Percentiles rank a stretch among this genome's conserved stretches.
Evolutionary conservation across 2,888 invertebrate species (phyloP).

Genomic region (Lycocerus yunnanus): DNA sequence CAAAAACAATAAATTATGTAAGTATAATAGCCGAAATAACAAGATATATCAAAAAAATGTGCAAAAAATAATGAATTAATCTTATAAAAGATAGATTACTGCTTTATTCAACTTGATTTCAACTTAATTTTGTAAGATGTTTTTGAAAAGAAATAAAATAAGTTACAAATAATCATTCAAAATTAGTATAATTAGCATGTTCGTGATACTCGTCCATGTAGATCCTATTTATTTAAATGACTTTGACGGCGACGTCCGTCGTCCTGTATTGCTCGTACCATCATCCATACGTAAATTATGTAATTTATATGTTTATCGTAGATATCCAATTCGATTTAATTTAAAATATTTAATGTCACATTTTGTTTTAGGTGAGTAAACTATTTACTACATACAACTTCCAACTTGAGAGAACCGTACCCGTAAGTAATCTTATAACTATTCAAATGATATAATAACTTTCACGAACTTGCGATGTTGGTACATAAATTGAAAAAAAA

Average conservation of each 20-base stretch:
- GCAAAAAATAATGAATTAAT: not conserved
- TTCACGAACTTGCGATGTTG: too few species aligned
- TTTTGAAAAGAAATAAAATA: not conserved
- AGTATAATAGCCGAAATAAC: not conserved
- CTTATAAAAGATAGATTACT: not conserved
- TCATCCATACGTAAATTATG: not conserved
- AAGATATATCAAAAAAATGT: not conserved
- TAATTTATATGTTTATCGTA: too few species aligned
- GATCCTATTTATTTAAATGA: too few species aligned
- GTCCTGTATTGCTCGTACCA: fast-evolving
- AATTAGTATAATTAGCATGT: not conserved
- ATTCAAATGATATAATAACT: too few species aligned
- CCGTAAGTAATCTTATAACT: not conserved
- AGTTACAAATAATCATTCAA: not conserved
- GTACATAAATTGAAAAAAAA: too few species aligned
- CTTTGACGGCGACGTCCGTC: too few species aligned
- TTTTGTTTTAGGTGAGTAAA: not conserved
- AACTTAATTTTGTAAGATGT: not conserved
- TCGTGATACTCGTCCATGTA: not conserved
- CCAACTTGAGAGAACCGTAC: not conserved
- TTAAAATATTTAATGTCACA: not conserved
- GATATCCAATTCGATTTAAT: too few species aligned
- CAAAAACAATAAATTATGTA: not conserved
- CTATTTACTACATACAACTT: not conserved
- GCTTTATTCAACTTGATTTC: not conserved